Base-by-base conservation (phyloP, 2,888 invertebrate species). In the Phymatocera aterrima region DNA sequence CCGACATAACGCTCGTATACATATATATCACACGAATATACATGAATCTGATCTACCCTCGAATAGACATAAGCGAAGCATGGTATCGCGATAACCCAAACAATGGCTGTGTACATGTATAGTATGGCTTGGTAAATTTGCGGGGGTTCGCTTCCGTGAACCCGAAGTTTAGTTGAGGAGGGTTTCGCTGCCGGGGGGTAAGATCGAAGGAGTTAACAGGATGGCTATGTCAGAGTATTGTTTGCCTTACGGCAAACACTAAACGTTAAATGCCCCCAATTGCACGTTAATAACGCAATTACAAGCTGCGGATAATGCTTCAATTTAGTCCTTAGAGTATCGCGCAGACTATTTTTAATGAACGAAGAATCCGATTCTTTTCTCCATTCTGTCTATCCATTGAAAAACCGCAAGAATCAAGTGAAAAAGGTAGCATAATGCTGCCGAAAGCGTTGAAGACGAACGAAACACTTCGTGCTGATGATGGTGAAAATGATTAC, bases 201-300 rank as follows among this genome's bases (percentile, higher is more conserved):
- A 68, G 46, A 68, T 68, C 68, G 43, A 68, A 68, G 68, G 46
- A 68, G 68, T 68, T 68, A 68, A 68, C 68, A 68, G 68, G 46
- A 46, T 28, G 46, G 40, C 68, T 46, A 46, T 68, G 68, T 46
- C 46, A 43, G 68, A 43, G 43, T 46, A 68, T 68, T 68, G 68
- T 68, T 68, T 46, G 68, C 68, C 68, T 43, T 46, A 24, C 24
- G 68, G 15, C 46, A 46, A 68, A 68, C 46, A 46, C 46, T 68
- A n/a, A 68, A 68, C 46, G 68, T 15, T 28, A n/a, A 46, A 68
- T 28, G 68, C 24, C 46, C 43, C 28, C 43, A 43, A 64, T 64
- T 64, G 28, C 43, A 15, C 40, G 40, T 34, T 43, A 64, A 37
- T 64, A 64, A 64, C 37, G 37, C 64, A 18, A 37, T 64, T 37